These are phyloP conservation scores for Prionailurus bengalensis DNA, from an alignment of 2,113 vertebrate genomes.

Conservation along the genomic window DNA sequence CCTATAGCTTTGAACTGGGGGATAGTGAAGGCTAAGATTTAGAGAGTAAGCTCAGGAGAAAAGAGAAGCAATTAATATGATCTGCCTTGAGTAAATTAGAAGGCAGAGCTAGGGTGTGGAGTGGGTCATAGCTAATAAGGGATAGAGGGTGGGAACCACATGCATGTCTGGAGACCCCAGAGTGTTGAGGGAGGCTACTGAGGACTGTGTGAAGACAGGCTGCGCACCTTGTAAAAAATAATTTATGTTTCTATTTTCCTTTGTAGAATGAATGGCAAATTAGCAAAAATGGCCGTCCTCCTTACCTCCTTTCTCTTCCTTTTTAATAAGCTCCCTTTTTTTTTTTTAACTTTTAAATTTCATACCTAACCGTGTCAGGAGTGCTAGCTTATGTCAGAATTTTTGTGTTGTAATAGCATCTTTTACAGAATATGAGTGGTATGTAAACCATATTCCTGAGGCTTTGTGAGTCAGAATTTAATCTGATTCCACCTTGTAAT, in stretches of 20 bases:
- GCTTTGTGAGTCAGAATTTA: slow-evolving; percentile 54
- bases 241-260: background rate
- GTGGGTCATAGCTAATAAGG: background rate
- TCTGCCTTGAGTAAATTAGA: background rate
- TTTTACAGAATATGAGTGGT: slow-evolving; percentile 54
- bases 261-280: background rate
- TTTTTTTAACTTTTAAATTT: slow-evolving; percentile 64
- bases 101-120: background rate
- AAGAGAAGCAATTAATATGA: background rate
- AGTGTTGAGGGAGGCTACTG: background rate
- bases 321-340: slow-evolving; percentile 50
- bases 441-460: slow-evolving; percentile 52
- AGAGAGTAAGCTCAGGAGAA: background rate
- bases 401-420: slow-evolving; percentile 65
- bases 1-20: background rate
- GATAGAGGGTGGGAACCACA: background rate
- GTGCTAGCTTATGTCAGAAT: slow-evolving; percentile 50
- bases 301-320: background rate
- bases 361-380: slow-evolving; percentile 24
- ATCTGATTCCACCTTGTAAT: slow-evolving; percentile 71
- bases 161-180: background rate
- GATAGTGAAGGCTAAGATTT: background rate
- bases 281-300: background rate
- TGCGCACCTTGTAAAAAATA: background rate
- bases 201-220: background rate